Conservation (phyloP, 2,888 invertebrate species). For the Plagodis pulveraria region DNA sequence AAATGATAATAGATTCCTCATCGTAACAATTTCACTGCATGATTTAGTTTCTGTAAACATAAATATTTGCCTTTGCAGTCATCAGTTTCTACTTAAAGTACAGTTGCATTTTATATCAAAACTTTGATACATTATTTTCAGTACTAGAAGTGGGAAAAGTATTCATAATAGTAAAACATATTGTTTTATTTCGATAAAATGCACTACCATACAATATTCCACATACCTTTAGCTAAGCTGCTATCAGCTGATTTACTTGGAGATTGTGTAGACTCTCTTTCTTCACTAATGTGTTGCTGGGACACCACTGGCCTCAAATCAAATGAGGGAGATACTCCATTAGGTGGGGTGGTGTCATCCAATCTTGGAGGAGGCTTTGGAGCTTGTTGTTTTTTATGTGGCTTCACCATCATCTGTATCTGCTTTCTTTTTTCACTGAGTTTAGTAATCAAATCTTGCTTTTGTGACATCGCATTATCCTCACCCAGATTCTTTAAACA, state of each 20-base stretch:
- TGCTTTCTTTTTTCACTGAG: slow-evolving; percentile 88
- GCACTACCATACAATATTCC: too few species aligned
- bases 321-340: slow-evolving; percentile 78
- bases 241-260: slow-evolving; percentile 59
- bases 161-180: too few species aligned
- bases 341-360: slow-evolving; percentile 74
- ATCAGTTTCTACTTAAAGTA: too few species aligned
- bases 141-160: too few species aligned
- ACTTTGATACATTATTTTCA: too few species aligned
- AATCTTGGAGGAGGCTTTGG: slow-evolving; percentile 75
- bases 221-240: slow-evolving; percentile 56
- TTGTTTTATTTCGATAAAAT: too few species aligned
- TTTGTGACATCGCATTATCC: slow-evolving; percentile 73
- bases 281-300: slow-evolving; percentile 76
- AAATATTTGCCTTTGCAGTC: too few species aligned
- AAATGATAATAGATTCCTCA: too few species aligned
- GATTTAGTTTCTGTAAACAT: too few species aligned
- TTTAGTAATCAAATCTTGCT: slow-evolving; percentile 86
- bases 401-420: slow-evolving; percentile 73
- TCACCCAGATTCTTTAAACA: slow-evolving; percentile 86
- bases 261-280: slow-evolving; percentile 61
- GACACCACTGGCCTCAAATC: slow-evolving; percentile 76
- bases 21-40: too few species aligned
- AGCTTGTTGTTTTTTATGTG: slow-evolving; percentile 65
- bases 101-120: too few species aligned